Percentiles rank a stretch among this genome's conserved stretches.
Evolutionary conservation across 2,888 invertebrate genomes (phyloP).

Genomic region (Dexiosoma caninum): DNA sequence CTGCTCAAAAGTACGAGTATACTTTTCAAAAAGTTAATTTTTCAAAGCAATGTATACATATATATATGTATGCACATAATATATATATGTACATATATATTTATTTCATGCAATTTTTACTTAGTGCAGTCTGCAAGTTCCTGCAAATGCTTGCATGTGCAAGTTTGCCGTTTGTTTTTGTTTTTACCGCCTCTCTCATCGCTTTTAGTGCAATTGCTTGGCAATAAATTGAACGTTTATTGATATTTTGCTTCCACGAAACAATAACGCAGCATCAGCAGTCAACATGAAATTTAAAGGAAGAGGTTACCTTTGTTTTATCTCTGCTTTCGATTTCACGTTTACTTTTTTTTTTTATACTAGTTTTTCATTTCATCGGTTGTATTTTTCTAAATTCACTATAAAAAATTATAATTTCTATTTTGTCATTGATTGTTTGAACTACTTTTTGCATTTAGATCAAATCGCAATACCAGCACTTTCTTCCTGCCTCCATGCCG

Average conservation of each 20-base stretch:
- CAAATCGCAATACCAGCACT: conserved; percentile 48
- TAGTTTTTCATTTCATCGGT: too few relatives aligned
- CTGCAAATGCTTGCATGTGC: not conserved
- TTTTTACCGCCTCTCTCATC: conserved; percentile 2
- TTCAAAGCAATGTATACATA: too few relatives aligned
- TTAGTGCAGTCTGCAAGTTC: not conserved
- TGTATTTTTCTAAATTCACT: too few relatives aligned
- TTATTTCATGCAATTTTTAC: conserved; percentile 1
- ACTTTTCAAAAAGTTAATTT: too few relatives aligned
- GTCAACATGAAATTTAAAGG: not conserved
- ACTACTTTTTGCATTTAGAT: conserved; percentile 49
- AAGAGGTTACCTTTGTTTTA: not conserved
- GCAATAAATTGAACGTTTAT: conserved; percentile 62
- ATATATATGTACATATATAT: too few relatives aligned
- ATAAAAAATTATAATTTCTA: not conserved
- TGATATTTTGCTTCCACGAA: conserved; percentile 18
- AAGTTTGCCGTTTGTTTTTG: not conserved
- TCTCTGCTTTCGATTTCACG: not conserved
- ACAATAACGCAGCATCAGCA: not conserved
- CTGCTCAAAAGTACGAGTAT: too few relatives aligned
- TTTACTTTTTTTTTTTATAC: conserved; percentile 8
- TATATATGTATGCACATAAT: too few relatives aligned
- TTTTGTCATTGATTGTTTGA: conserved; percentile 40
- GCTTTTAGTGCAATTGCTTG: conserved; percentile 58
- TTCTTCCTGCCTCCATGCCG: conserved; percentile 4